Conservation (phyloP, 2,888 invertebrate genomes). For the Ormyrus rosae region DNA sequence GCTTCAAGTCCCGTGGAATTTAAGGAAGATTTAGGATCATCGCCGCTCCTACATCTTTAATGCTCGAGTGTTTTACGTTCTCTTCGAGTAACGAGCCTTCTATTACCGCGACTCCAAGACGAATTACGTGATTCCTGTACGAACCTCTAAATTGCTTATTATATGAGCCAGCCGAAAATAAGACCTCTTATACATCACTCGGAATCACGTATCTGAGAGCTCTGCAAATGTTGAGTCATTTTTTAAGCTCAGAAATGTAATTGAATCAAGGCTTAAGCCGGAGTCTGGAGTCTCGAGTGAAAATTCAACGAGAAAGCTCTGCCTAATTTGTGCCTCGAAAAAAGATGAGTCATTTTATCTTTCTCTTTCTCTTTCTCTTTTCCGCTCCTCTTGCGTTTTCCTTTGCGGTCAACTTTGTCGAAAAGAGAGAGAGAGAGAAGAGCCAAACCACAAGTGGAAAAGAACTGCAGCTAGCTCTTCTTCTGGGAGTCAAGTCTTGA, state of each 20-base stretch:
- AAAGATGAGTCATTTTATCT: background rate
- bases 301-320: too few species aligned
- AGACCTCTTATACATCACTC: background rate
- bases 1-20: conserved; percentile 54
- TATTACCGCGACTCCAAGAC: conserved; percentile 40
- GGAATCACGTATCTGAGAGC: conserved; percentile 13
- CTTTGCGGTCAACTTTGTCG: conserved; percentile 54
- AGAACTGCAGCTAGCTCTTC: conserved; percentile 2
- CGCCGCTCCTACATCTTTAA: conserved; percentile 63
- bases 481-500: conserved; percentile 50
- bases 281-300: too few species aligned
- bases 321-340: too few species aligned
- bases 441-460: conserved; percentile 10
- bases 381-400: conserved; percentile 52
- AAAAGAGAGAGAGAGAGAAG: background rate
- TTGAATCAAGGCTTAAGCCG: too few species aligned
- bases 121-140: conserved; percentile 49
- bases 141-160: conserved; percentile 46
- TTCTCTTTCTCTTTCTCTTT: conserved; percentile 23
- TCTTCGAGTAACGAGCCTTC: conserved; percentile 47
- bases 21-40: conserved; percentile 62
- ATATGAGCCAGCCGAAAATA: conserved; percentile 23
- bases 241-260: too few species aligned
- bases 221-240: background rate
- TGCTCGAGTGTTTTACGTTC: conserved; percentile 59